phyloP scores from a whole-genome alignment of 2,888 invertebrate genomes.

The Sinhomidia bicolor region DNA sequence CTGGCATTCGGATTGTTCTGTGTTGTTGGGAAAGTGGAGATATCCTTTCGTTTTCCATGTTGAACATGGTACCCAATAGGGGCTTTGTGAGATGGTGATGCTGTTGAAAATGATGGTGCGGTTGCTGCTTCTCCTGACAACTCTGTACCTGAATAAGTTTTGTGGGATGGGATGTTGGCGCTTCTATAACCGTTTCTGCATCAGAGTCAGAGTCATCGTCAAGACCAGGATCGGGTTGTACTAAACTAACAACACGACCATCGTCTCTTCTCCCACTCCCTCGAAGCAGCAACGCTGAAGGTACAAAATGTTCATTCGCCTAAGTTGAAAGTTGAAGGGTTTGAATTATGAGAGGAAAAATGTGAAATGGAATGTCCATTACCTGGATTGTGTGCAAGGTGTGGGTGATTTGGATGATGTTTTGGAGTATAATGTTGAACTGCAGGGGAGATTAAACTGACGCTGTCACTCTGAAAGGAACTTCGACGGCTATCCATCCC shows the following conservation, averaged over 20 bases:
- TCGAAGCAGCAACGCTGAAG: conserved; percentile 6
- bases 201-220: conserved; percentile 65
- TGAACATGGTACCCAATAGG: conserved; percentile 18
- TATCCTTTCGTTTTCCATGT: conserved; percentile 50
- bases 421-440: conserved; percentile 51
- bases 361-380: conserved; percentile 50
- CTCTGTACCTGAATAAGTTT: conserved; percentile 64
- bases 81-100: background rate
- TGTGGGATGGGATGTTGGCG: conserved; percentile 28
- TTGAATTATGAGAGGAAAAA: conserved; percentile 43
- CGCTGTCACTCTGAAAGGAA: conserved; percentile 62
- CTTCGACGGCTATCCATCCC: conserved; percentile 54
- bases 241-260: conserved; percentile 54
- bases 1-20: conserved; percentile 62
- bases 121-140: conserved; percentile 9
- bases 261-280: conserved; percentile 44
- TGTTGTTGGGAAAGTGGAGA: conserved; percentile 37
- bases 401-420: conserved; percentile 4
- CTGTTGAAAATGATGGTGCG: no score
- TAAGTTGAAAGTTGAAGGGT: background rate
- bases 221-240: conserved; percentile 52
- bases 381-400: background rate
- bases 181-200: conserved; percentile 66
- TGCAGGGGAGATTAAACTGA: conserved; percentile 57
- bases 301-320: conserved; percentile 28